Conservation (phyloP, 2,797 vertebrate species). For the Galaxias olidus region DNA sequence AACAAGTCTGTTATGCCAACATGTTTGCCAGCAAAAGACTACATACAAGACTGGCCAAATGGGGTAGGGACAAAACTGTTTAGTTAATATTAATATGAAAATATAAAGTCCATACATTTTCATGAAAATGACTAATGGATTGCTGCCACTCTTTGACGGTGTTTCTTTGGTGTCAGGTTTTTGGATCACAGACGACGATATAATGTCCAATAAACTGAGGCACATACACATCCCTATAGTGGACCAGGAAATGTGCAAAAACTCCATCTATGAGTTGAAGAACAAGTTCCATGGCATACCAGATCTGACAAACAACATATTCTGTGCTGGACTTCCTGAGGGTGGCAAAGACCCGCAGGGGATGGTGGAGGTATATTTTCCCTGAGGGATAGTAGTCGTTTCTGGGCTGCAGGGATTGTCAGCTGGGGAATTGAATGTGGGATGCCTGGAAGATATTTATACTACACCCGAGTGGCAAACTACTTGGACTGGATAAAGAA, state of each 20-base stretch:
- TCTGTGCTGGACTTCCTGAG: slow-evolving; percentile 47
- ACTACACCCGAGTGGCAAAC: slow-evolving; percentile 43
- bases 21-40: slow-evolving; percentile 56
- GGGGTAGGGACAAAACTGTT: slow-evolving; percentile 55
- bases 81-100: too few species aligned
- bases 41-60: slow-evolving; percentile 12
- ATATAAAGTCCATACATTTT: neutral
- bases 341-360: slow-evolving; percentile 37
- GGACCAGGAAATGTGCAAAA: slow-evolving; percentile 35
- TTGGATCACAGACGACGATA: neutral
- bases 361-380: slow-evolving; percentile 44
- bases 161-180: slow-evolving; percentile 55
- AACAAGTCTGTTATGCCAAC: slow-evolving; percentile 60
- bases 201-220: slow-evolving; percentile 39
- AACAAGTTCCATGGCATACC: rapidly evolving
- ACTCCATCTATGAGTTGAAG: rapidly evolving
- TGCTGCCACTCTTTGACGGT: neutral
- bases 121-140: neutral
- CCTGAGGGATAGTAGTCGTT: neutral
- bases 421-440: slow-evolving; percentile 53
- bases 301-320: slow-evolving; percentile 52
- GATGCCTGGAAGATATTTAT: slow-evolving; percentile 19
- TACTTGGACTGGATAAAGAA: slow-evolving; percentile 42
- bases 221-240: slow-evolving; percentile 57
- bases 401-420: slow-evolving; percentile 48